Conservation (phyloP, 2,113 vertebrate genomes). For the Psilopsiagon aurifrons region DNA sequence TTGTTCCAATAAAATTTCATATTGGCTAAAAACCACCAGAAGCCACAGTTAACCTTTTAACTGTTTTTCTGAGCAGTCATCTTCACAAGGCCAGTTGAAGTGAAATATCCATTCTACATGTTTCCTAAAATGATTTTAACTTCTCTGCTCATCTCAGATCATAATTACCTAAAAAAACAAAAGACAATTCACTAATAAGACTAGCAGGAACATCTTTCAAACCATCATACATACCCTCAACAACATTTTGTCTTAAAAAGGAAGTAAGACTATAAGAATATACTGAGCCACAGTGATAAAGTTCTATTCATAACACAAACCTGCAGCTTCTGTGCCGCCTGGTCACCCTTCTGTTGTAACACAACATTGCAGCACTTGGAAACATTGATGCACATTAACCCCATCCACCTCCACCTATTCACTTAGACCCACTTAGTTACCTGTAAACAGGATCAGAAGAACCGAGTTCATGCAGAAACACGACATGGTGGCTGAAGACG, state of each 20-base stretch:
- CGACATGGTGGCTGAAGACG: background rate
- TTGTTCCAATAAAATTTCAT: background rate
- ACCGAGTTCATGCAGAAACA: background rate
- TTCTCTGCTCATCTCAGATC: background rate
- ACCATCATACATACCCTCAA: background rate
- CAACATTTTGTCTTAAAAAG: background rate
- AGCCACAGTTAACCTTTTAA: background rate
- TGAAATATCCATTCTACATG: background rate
- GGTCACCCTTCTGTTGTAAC: background rate
- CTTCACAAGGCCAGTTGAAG: background rate
- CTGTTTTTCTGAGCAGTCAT: background rate
- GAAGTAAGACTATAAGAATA: background rate
- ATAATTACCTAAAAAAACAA: background rate
- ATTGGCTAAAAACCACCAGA: background rate
- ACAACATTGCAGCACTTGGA: background rate
- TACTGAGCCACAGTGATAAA: background rate
- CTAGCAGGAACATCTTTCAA: background rate
- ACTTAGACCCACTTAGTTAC: conserved; percentile 17
- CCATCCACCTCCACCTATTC: background rate
- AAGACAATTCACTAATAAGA: background rate
- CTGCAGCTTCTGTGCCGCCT: background rate
- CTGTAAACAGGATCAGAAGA: conserved; percentile 50
- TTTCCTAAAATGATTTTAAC: background rate
- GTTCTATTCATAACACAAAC: background rate
- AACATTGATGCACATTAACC: background rate